These are phyloP conservation scores for Drosophila neotestacea DNA, from an alignment of 2,888 invertebrate species.

Conservation along the genomic window DNA sequence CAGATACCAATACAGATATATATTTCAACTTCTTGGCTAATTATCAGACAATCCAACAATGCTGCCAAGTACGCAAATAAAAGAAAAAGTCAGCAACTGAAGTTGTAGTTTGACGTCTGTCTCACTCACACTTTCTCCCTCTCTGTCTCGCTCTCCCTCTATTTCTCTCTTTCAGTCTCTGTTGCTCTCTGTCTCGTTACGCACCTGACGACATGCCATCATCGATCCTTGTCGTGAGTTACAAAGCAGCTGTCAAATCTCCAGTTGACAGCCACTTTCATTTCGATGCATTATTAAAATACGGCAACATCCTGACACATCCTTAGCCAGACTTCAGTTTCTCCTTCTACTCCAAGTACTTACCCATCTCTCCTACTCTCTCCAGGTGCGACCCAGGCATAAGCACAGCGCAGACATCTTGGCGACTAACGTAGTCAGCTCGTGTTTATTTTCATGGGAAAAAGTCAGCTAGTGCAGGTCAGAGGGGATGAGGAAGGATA, in stretches of 20 bases:
- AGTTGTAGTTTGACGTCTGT: constrained; percentile 6
- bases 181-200: constrained; percentile 7
- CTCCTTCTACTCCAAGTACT: not conserved
- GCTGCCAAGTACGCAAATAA: constrained; percentile 4
- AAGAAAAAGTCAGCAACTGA: not conserved
- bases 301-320: constrained; percentile 77
- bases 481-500: too few relatives aligned
- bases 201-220: constrained; percentile 61
- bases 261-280: constrained; percentile 80
- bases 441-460: constrained; percentile 78
- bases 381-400: constrained; percentile 57
- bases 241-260: constrained; percentile 80
- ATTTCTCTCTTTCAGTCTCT: not conserved
- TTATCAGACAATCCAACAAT: constrained; percentile 52
- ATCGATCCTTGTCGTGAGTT: constrained; percentile 74
- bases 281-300: constrained; percentile 82
- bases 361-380: not conserved
- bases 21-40: constrained; percentile 40
- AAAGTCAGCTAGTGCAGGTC: constrained; percentile 58
- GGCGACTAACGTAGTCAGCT: constrained; percentile 70
- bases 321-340: constrained; percentile 33
- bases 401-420: constrained; percentile 72
- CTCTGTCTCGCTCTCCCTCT: not conserved
- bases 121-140: not conserved
- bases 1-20: constrained; percentile 36